phyloP scores from a whole-genome alignment of 2,888 invertebrate genomes.

The Cosmia trapezina region DNA sequence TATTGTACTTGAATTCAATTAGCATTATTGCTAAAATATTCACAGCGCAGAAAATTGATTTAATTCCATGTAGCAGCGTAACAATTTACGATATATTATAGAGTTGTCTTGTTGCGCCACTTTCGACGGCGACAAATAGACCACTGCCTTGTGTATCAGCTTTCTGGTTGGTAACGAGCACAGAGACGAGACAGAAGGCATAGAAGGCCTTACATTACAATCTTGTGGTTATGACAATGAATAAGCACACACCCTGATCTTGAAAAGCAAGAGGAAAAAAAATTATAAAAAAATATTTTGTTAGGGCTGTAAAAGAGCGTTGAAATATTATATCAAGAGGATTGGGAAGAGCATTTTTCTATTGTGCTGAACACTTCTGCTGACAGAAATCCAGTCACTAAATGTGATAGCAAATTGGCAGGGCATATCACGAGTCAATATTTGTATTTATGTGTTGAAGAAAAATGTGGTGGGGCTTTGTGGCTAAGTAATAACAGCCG shows the following conservation, averaged over 20 bases:
- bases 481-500: too few species aligned
- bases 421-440: too few species aligned
- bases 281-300: too few species aligned
- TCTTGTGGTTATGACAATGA: background rate
- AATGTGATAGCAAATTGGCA: background rate
- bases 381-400: background rate
- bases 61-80: conserved; percentile 10
- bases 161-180: conserved; percentile 31
- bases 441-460: too few species aligned
- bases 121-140: conserved; percentile 58
- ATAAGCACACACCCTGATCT: background rate
- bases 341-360: background rate
- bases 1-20: conserved; percentile 15
- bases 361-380: background rate
- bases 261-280: too few species aligned
- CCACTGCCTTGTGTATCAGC: conserved; percentile 30
- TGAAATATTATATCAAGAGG: background rate
- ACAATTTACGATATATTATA: conserved; percentile 27
- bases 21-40: conserved; percentile 41
- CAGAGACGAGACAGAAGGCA: conserved; percentile 19
- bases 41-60: conserved; percentile 22
- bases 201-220: background rate
- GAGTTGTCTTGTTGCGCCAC: conserved; percentile 54
- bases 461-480: too few species aligned
- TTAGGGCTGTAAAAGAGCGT: background rate